These are phyloP conservation scores for Bombyx mandarina DNA, from an alignment of 1,140 invertebrate species.

Conservation along the genomic window DNA sequence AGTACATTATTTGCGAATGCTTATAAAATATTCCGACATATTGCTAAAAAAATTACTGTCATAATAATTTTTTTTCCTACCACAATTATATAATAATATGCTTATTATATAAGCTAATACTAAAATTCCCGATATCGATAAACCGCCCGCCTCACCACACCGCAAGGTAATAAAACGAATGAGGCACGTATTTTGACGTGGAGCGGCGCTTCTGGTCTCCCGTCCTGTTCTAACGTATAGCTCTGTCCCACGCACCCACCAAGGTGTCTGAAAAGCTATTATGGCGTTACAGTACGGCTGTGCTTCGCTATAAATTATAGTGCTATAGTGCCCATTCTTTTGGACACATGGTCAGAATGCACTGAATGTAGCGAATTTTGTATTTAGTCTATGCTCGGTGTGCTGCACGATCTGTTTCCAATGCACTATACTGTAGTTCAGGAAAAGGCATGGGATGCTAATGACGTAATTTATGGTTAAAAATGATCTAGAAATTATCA, in stretches of 20 bases:
- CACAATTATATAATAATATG: too few species aligned
- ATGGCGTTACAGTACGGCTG: conserved; percentile 48
- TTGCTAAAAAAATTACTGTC: too few species aligned
- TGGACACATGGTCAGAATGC: conserved; percentile 35
- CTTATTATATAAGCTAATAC: too few species aligned
- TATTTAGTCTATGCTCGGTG: too few species aligned
- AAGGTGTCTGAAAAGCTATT: conserved; percentile 61
- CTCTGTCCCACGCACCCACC: conserved; percentile 29
- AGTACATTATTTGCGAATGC: too few species aligned
- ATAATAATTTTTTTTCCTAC: too few species aligned
- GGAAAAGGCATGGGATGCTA: too few species aligned
- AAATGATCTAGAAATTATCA: too few species aligned
- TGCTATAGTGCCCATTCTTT: conserved; percentile 63
- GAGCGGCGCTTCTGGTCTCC: conserved; percentile 66
- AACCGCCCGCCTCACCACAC: conserved; percentile 10
- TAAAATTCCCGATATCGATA: conserved; percentile 37
- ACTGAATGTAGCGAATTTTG: conserved; percentile 8
- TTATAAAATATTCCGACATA: too few species aligned
- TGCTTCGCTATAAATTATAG: conserved; percentile 60
- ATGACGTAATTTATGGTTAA: too few species aligned
- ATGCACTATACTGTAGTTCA: too few species aligned
- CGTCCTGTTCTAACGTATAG: conserved; percentile 37
- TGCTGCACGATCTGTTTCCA: too few species aligned
- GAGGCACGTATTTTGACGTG: conserved; percentile 69
- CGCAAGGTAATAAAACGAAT: conserved; percentile 64